Evolutionary conservation across 23 tunicate species (phyloP).

Genomic region (Phallusia fumigata): DNA sequence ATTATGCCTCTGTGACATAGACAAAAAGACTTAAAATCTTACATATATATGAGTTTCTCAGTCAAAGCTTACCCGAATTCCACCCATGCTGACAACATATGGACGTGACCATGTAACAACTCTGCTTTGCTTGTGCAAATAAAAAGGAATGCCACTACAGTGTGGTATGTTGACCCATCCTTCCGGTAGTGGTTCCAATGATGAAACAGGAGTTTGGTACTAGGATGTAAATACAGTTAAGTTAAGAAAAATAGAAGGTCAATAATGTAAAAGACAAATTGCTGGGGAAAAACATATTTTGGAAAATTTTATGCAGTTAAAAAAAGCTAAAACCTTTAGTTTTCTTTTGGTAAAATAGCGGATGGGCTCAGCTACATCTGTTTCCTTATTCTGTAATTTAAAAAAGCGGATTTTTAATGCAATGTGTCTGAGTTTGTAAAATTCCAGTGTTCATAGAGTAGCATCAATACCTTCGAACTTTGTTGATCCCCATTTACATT

Average conservation of each 20-base stretch:
- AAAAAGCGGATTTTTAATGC: too few species aligned
- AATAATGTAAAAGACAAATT: too few species aligned
- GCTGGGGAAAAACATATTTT: too few species aligned
- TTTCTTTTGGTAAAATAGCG: not conserved
- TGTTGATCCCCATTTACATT: too few species aligned
- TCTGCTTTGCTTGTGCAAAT: conserved; percentile 46
- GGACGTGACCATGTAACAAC: conserved; percentile 86
- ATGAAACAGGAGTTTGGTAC: conserved; percentile 42
- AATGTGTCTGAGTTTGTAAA: too few species aligned
- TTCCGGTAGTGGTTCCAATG: conserved; percentile 73
- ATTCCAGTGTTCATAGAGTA: too few species aligned
- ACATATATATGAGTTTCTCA: not conserved
- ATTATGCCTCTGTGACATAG: conserved; percentile 51
- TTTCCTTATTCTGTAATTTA: not conserved
- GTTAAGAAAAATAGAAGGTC: too few species aligned
- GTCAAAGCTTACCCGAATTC: not conserved
- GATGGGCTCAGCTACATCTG: not conserved
- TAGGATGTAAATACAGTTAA: too few species aligned
- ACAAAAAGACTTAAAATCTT: not conserved
- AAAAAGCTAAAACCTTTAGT: not conserved
- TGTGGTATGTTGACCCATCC: conserved; percentile 61
- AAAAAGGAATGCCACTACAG: conserved; percentile 58
- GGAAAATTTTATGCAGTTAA: too few species aligned
- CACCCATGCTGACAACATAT: conserved; percentile 30
- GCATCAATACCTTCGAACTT: too few species aligned